Evolutionary conservation across 1,140 invertebrate species (phyloP), one percentile per base, ranked within the genome.

Genomic region (Drosophila miranda): DNA sequence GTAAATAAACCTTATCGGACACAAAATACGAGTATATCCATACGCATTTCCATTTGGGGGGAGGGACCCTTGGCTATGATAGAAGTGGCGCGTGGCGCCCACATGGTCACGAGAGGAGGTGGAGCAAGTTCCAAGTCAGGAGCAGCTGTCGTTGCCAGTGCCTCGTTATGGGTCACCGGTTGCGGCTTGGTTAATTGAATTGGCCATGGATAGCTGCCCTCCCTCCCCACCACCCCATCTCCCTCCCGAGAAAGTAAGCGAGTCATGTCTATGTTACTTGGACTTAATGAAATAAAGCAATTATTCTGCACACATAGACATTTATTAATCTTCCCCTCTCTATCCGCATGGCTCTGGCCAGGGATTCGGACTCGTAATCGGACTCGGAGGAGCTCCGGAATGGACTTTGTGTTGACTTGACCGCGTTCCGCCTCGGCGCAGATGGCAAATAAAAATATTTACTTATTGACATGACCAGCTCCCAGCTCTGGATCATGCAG

Each of bases 241-340:
- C 23, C 4, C 23, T 5, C 4, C 42, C 49, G 26, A 26, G 49
- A 41, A 55, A 5, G 34, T 9, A 43, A 61, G 43, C 48, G 46
- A 73, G 30, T 48, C 59, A 49, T 60, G 53, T 57, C 23, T 50
- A 41, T 68, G 58, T 67, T 19, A 48, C 26, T 69, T 41, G 55
- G 81, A 66, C 73, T 86, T 86, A 86, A 86, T 86, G 74, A 86
- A 86, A 86, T 86, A 77, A 81, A 81, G 78, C 81, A 86, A 82
- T 87, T 87, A 86, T 70, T 67, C 49, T 58, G 73, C 58, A 34
- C 68, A 81, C 78, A 86, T 67, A 75, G 34, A 38, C 69, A 87
- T 78, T 81, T 77, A 84, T 78, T 87, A 84, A 61, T 57, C 51
- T 46, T 13, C 34, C 71, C 66, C 41, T 51, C 42, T 30, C 44